Evolutionary conservation across 1,140 invertebrate species (phyloP), one percentile per base, ranked within the genome.

Genomic region (Aphidius gifuensis): DNA sequence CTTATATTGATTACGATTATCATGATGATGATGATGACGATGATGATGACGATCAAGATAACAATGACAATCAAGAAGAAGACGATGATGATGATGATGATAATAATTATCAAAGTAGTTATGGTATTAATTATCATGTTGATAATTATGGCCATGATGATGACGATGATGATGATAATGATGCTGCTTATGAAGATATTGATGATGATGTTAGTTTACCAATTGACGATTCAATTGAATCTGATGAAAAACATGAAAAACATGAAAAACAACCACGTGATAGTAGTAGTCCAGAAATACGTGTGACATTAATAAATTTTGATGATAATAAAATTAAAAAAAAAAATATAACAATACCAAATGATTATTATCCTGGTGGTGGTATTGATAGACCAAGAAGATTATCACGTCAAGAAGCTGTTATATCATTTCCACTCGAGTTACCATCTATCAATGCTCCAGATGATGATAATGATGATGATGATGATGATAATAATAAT

Each of bases 351-450:
- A 32, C 23, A 32, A 32, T 32, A 32, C 23, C 23, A 32, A 60
- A 66, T 9, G 75, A 74, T 2, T 53, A 75, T 3, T 61, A 72
- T 11, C 71, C 74, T 2, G 51, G 48, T 51, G 23, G 23, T 32
- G 4, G 2, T 32, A 4, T 32, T 32, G 71, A 69, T 8, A 68
- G 71, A 23, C 70, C 74, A 56, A 64, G 78, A n/a, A 69, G 80
- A 57, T 54, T 90, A 42, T 88, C 91, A 47, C 83, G 91, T 6
- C 90, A 92, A 73, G 90, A 92, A 73, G 91, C 91, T n/a, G 66
- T 79, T 6, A 79, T 77, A 6, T 74, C 71, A 0, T 89, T 91
- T 66, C 89, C 91, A 51, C 82, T 86, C 8, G 88, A 90, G 69
- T 84, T 74, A 23, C 69, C 76, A 6, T 46, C 86, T 3, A 86